A percentile compares a stretch with the other conserved stretches of the same genome.
Conservation (phyloP, 2,888 invertebrate genomes). For the Serripes groenlandicus region DNA sequence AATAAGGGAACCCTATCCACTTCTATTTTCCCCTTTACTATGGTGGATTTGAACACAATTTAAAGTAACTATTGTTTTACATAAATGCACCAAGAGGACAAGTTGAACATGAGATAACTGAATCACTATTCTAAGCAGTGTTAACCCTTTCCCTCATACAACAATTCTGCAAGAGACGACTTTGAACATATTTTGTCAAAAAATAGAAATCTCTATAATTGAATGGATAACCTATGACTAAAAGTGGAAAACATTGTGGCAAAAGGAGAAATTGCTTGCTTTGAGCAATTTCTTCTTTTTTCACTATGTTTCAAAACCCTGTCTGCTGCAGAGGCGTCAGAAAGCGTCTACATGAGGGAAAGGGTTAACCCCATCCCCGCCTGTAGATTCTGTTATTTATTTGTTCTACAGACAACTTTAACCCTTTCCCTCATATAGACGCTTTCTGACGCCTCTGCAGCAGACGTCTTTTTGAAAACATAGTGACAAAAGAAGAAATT, state of each 20-base stretch:
- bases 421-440: neutral
- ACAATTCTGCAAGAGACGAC: too few species aligned
- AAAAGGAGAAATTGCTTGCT: neutral
- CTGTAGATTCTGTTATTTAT: neutral
- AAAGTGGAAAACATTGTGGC: neutral
- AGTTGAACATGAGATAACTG: too few species aligned
- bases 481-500: neutral
- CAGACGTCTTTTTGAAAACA: slow-evolving; percentile 6
- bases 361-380: neutral
- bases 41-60: too few species aligned
- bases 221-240: neutral
- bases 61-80: too few species aligned
- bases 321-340: neutral
- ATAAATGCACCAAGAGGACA: too few species aligned
- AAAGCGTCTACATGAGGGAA: neutral
- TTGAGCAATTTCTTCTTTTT: neutral
- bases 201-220: neutral
- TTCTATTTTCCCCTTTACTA: too few species aligned
- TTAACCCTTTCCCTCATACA: too few species aligned
- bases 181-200: neutral
- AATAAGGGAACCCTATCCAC: too few species aligned
- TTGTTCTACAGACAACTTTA: neutral
- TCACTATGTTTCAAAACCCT: neutral
- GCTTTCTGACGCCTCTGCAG: neutral
- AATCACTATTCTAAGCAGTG: too few species aligned